Conservation (phyloP, 2,113 vertebrate species). For the Prochilodus magdalenae region DNA sequence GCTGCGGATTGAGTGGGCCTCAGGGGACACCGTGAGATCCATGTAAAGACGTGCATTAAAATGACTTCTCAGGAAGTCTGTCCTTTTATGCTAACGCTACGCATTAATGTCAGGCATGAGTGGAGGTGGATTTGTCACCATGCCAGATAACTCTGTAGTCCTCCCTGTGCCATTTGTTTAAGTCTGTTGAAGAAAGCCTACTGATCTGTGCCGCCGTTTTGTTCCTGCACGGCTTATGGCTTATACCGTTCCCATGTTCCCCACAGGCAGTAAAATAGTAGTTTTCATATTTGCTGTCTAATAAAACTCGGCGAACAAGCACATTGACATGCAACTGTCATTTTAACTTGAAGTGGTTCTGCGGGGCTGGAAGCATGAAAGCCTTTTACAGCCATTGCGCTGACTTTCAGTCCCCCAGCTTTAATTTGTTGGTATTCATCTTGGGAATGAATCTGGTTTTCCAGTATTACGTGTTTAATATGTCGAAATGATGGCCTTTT, state of each 20-base stretch:
- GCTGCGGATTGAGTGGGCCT: not conserved
- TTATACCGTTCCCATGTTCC: not conserved
- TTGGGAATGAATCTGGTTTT: not conserved
- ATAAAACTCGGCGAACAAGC: not conserved
- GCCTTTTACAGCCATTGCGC: not conserved
- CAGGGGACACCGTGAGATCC: not conserved
- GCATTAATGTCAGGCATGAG: not conserved
- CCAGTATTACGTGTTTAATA: not conserved
- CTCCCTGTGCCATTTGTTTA: slow-evolving; percentile 34
- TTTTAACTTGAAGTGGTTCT: not conserved
- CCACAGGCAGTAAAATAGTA: not conserved
- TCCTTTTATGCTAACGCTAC: not conserved
- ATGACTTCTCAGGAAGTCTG: not conserved
- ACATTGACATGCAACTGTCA: not conserved
- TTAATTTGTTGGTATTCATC: not conserved
- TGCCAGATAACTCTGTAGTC: not conserved
- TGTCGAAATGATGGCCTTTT: not conserved
- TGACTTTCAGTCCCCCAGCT: not conserved
- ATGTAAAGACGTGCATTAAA: not conserved
- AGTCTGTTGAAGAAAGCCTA: slow-evolving; percentile 24
- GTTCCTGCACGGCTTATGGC: not conserved
- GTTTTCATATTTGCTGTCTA: not conserved
- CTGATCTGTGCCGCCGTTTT: not conserved
- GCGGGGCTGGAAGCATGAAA: not conserved
- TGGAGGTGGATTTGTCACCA: not conserved